Conservation (phyloP, 2,113 vertebrate genomes). For the Nymphicus hollandicus region DNA sequence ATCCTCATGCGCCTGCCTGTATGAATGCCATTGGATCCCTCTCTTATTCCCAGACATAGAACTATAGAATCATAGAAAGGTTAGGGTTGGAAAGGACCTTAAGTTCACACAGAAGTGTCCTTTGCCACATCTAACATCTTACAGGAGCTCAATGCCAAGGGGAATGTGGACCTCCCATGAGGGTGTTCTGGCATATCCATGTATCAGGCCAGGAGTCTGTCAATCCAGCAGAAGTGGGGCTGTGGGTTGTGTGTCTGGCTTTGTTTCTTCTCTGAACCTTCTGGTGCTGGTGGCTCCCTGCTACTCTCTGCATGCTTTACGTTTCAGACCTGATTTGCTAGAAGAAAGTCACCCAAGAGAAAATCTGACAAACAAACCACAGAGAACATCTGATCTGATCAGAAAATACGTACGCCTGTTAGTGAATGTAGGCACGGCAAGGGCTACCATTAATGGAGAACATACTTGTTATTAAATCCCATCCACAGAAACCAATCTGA, state of each 20-base stretch:
- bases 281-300: not conserved
- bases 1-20: not conserved
- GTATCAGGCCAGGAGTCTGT: not conserved
- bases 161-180: not conserved
- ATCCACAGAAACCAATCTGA: slow-evolving; percentile 32
- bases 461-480: slow-evolving; percentile 61
- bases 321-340: not conserved
- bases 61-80: not conserved
- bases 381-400: slow-evolving; percentile 49
- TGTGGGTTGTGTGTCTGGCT: not conserved
- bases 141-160: not conserved
- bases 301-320: not conserved
- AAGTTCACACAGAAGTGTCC: not conserved
- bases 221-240: not conserved
- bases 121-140: not conserved
- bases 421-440: not conserved
- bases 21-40: not conserved
- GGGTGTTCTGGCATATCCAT: not conserved
- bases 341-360: slow-evolving; percentile 16
- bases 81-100: not conserved
- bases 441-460: slow-evolving; percentile 48
- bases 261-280: not conserved
- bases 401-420: slow-evolving; percentile 14
- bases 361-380: slow-evolving; percentile 44
- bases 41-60: not conserved